Percentiles rank a stretch among this genome's conserved stretches.
These are phyloP conservation scores for Eretmocerus hayati DNA, from an alignment of 2,888 invertebrate species.

Conservation along the genomic window DNA sequence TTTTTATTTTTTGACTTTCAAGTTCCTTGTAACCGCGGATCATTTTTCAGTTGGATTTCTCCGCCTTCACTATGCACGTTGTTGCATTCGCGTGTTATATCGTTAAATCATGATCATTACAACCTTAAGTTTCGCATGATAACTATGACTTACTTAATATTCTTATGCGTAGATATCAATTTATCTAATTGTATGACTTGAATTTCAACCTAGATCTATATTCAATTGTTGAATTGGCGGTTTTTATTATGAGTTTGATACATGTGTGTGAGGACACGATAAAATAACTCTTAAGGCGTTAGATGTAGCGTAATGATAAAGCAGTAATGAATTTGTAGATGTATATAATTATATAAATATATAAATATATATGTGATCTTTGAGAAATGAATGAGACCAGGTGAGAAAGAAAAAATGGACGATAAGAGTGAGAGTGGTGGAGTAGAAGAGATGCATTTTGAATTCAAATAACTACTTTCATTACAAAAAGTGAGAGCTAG, in stretches of 20 bases:
- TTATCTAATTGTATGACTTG: conserved; percentile 11
- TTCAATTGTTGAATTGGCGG: not conserved
- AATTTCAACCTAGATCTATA: conserved; percentile 1
- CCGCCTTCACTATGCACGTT: too few relatives aligned
- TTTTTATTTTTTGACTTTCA: conserved; percentile 6
- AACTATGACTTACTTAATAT: conserved; percentile 17
- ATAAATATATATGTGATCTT: conserved; percentile 18
- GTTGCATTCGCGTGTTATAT: too few relatives aligned
- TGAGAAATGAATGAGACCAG: not conserved
- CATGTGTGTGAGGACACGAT: conserved; percentile 14
- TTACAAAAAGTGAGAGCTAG: conserved; percentile 5
- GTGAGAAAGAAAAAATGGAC: too few relatives aligned
- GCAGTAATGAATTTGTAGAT: conserved; percentile 6
- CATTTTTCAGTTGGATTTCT: conserved; percentile 8
- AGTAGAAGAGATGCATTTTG: conserved; percentile 7
- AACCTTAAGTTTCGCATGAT: conserved; percentile 18
- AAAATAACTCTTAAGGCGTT: conserved; percentile 19
- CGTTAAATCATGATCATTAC: too few relatives aligned
- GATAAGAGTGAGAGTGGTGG: not conserved
- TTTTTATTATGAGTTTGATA: conserved; percentile 16
- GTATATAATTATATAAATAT: conserved; percentile 9
- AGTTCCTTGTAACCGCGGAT: conserved; percentile 6
- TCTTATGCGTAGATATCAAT: too few relatives aligned
- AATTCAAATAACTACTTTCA: conserved; percentile 13
- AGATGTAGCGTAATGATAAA: conserved; percentile 15